Percentiles rank a stretch among this genome's conserved stretches.
Conservation (phyloP, 2,888 invertebrate genomes). For the Mesorhabditis sp. region DNA sequence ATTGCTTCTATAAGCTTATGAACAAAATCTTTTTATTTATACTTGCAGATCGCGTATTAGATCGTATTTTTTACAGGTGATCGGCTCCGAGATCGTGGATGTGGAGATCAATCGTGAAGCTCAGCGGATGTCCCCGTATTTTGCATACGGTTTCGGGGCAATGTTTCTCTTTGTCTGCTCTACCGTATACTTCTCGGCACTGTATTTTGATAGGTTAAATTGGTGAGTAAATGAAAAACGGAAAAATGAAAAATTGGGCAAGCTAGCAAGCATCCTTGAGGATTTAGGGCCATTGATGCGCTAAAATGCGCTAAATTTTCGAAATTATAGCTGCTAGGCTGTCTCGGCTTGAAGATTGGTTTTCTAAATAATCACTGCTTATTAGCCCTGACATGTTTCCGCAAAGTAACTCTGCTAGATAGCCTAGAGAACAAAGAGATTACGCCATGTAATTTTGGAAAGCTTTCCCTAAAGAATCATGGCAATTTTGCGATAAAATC, state of each 20-base stretch:
- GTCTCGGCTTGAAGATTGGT: too few species aligned
- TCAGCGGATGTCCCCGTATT: slow-evolving; percentile 49
- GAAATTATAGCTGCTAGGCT: too few species aligned
- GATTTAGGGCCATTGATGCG: too few species aligned
- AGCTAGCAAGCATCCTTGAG: too few species aligned
- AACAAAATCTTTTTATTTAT: neutral
- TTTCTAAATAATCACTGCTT: too few species aligned
- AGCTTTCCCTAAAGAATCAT: too few species aligned
- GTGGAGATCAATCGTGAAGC: slow-evolving; percentile 56
- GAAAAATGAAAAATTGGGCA: neutral
- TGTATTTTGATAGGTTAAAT: slow-evolving; percentile 16
- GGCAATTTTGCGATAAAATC: too few species aligned
- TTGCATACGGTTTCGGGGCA: slow-evolving; percentile 31
- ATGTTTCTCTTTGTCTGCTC: slow-evolving; percentile 20
- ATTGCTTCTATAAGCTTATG: neutral
- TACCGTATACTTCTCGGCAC: slow-evolving; percentile 14
- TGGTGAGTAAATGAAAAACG: neutral
- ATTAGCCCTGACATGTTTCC: too few species aligned
- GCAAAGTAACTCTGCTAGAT: too few species aligned
- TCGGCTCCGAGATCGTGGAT: slow-evolving; percentile 56
- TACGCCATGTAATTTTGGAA: too few species aligned
- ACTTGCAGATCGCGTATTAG: neutral
- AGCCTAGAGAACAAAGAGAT: too few species aligned
- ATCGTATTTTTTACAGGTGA: slow-evolving; percentile 32
- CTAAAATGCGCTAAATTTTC: too few species aligned